Conservation (phyloP, 2,113 vertebrate genomes). For the Eolophus roseicapilla region DNA sequence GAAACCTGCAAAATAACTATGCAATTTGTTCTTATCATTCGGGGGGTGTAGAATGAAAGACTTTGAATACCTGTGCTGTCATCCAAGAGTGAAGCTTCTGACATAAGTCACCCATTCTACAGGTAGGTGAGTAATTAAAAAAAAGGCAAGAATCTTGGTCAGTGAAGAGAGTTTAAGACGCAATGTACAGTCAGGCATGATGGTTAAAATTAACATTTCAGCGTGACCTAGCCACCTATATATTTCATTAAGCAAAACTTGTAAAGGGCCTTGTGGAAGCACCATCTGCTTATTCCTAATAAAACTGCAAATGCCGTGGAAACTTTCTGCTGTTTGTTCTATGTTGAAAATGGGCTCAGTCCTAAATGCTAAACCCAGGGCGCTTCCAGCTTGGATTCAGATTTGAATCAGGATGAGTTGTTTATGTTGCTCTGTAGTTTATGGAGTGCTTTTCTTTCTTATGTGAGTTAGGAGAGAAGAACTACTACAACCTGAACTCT, state of each 20-base stretch:
- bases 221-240: background rate
- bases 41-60: background rate
- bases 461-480: background rate
- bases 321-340: constrained; percentile 4
- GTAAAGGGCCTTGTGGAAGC: constrained; percentile 2
- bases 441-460: background rate
- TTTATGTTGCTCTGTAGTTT: constrained; percentile 2
- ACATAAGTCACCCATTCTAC: background rate
- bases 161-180: background rate
- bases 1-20: background rate
- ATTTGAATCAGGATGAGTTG: background rate
- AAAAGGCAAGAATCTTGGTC: background rate
- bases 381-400: background rate
- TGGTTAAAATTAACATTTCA: constrained; percentile 26
- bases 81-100: background rate
- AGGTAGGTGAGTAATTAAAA: background rate
- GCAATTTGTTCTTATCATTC: background rate
- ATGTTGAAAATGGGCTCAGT: background rate
- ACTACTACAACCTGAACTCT: background rate
- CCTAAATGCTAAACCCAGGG: background rate
- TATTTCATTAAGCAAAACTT: background rate
- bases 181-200: background rate
- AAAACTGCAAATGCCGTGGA: background rate
- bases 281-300: constrained; percentile 25
- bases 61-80: background rate